phyloP scores from a whole-genome alignment of 2,797 vertebrate genomes.

The Hydrophis major region DNA sequence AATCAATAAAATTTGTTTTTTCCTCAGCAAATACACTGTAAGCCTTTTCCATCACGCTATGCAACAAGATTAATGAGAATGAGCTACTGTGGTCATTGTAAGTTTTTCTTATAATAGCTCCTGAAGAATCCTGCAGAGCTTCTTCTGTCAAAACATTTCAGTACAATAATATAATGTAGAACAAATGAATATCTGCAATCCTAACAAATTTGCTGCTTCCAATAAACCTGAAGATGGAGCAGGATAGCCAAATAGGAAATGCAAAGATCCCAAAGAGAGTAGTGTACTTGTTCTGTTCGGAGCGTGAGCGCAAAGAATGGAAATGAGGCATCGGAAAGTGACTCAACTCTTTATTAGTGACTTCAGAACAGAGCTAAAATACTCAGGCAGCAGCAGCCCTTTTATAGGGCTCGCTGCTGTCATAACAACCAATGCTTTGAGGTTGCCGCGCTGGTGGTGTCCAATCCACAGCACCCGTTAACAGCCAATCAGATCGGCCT shows the following conservation, averaged over 20 bases:
- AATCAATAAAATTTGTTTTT: not conserved
- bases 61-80: conserved; percentile 4
- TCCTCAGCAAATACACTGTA: not conserved
- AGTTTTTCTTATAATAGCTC: conserved; percentile 25
- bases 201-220: conserved; percentile 27
- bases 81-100: not conserved
- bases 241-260: not conserved
- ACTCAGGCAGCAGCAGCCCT: no score
- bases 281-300: not conserved
- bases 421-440: no score
- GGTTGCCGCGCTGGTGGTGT: no score
- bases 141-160: conserved; percentile 21
- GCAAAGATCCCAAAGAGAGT: conserved; percentile 42
- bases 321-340: no score
- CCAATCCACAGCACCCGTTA: no score
- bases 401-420: no score
- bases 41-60: conserved; percentile 23
- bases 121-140: not conserved
- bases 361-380: no score
- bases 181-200: conserved; percentile 24
- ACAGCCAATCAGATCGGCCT: no score
- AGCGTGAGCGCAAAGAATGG: no score
- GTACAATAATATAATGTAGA: conserved; percentile 16
- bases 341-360: no score
- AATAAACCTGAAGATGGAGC: conserved; percentile 30